Percentiles rank a stretch among this genome's conserved stretches.
Conservation (phyloP, 1,140 invertebrate genomes). For the Magallana gigas region DNA sequence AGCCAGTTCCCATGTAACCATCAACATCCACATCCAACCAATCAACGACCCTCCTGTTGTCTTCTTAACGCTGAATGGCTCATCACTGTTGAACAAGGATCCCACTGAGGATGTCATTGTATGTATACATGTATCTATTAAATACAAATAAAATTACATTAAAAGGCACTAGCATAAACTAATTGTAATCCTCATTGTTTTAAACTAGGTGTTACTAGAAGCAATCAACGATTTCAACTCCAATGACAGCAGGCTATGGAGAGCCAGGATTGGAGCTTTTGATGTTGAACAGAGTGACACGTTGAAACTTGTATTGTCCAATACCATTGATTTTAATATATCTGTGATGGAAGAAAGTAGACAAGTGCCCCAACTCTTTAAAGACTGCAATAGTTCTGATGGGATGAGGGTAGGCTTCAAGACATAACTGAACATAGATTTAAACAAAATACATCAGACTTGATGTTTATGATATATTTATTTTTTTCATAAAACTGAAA, state of each 20-base stretch:
- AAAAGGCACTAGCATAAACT: no score
- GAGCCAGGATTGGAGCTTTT: slow-evolving; percentile 15
- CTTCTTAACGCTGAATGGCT: slow-evolving; percentile 37
- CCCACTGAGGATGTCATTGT: slow-evolving; percentile 40
- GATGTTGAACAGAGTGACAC: slow-evolving; percentile 22
- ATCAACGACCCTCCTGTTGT: slow-evolving; percentile 43
- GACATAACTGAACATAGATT: no score
- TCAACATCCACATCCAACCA: slow-evolving; percentile 21
- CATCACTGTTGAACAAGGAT: slow-evolving; percentile 11
- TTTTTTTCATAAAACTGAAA: no score
- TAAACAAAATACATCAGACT: no score
- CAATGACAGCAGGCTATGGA: slow-evolving; percentile 28
- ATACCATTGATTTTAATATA: neutral
- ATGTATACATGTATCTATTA: neutral
- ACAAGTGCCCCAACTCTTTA: neutral
- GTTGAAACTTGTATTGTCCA: neutral
- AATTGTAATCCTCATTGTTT: no score
- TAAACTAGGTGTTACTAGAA: slow-evolving; percentile 39
- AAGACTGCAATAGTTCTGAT: neutral
- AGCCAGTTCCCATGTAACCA: neutral
- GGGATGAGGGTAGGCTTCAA: neutral
- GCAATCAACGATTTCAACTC: slow-evolving; percentile 40
- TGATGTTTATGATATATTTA: no score
- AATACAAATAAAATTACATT: no score
- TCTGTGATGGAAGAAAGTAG: neutral